phyloP scores from a whole-genome alignment of 2,888 invertebrate species.

The Galerucella pusilla region DNA sequence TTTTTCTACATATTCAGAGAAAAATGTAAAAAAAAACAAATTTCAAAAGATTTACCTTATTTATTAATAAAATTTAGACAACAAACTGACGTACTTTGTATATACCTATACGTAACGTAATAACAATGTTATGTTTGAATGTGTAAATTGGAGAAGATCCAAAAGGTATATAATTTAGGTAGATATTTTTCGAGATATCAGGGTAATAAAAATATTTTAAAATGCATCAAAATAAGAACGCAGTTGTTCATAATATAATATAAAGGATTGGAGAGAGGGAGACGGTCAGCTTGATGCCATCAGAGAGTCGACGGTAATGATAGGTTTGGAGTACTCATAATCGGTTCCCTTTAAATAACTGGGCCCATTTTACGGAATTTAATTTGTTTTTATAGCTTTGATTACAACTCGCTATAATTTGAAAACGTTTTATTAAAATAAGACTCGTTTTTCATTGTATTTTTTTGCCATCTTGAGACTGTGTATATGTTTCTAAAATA shows the following conservation, averaged over 20 bases:
- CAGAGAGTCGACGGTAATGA: slow-evolving; percentile 61
- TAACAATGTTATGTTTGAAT: slow-evolving; percentile 32
- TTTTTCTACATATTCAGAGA: too few species aligned
- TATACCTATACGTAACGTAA: slow-evolving; percentile 10
- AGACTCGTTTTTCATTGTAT: slow-evolving; percentile 56
- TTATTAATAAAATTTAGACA: background rate
- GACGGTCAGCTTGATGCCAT: slow-evolving; percentile 56
- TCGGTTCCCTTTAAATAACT: slow-evolving; percentile 65
- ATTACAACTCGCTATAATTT: slow-evolving; percentile 66
- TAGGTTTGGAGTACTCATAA: slow-evolving; percentile 64
- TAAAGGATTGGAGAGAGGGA: slow-evolving; percentile 46
- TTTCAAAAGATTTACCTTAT: too few species aligned
- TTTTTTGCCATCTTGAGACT: slow-evolving; percentile 53
- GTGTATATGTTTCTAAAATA: slow-evolving; percentile 45
- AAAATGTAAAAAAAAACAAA: too few species aligned
- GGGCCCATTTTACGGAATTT: slow-evolving; percentile 66
- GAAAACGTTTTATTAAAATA: slow-evolving; percentile 65
- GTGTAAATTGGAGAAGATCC: slow-evolving; percentile 40
- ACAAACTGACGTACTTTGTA: too few species aligned
- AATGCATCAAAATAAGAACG: slow-evolving; percentile 62
- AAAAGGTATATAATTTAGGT: slow-evolving; percentile 48
- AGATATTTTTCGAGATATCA: slow-evolving; percentile 50
- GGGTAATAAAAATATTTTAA: slow-evolving; percentile 60
- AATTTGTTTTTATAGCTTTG: slow-evolving; percentile 68
- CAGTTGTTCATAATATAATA: slow-evolving; percentile 48